Percentiles rank a stretch among this genome's conserved stretches.
Conservation (phyloP, 2,113 vertebrate genomes). For the Ophthalmolycus amberensis region DNA sequence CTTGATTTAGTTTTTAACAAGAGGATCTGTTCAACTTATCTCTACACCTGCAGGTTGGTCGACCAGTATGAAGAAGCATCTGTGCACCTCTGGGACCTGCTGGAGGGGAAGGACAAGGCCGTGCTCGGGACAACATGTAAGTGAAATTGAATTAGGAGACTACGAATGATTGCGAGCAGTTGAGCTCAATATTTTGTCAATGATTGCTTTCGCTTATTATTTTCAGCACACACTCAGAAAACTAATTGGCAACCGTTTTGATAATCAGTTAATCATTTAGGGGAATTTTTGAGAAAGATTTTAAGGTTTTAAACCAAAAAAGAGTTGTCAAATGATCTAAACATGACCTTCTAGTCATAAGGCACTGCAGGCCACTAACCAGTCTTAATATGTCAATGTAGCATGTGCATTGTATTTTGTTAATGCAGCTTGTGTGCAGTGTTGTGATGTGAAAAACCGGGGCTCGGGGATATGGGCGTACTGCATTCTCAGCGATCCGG, state of each 20-base stretch:
- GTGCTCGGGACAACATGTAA: conserved; percentile 98
- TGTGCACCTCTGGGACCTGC: conserved; percentile 93
- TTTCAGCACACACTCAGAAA: background rate
- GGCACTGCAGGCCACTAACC: background rate
- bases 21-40: background rate
- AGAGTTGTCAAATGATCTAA: background rate
- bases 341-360: conserved; percentile 3
- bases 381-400: conserved; percentile 38
- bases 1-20: background rate
- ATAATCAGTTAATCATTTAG: background rate
- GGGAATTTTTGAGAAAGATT: background rate
- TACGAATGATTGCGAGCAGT: background rate
- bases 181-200: background rate
- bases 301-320: too few relatives aligned
- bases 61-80: conserved; percentile 96
- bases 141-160: conserved; percentile 63
- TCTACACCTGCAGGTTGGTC: conserved; percentile 83
- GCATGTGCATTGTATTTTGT: conserved; percentile 47
- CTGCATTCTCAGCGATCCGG: conserved; percentile 66
- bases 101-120: conserved; percentile 94
- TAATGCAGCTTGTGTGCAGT: conserved; percentile 51
- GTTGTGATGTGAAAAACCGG: conserved; percentile 66
- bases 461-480: conserved; percentile 49
- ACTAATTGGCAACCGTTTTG: background rate
- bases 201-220: background rate